Conservation (phyloP, 2,888 invertebrate genomes). For the Halocaridina rubra region DNA sequence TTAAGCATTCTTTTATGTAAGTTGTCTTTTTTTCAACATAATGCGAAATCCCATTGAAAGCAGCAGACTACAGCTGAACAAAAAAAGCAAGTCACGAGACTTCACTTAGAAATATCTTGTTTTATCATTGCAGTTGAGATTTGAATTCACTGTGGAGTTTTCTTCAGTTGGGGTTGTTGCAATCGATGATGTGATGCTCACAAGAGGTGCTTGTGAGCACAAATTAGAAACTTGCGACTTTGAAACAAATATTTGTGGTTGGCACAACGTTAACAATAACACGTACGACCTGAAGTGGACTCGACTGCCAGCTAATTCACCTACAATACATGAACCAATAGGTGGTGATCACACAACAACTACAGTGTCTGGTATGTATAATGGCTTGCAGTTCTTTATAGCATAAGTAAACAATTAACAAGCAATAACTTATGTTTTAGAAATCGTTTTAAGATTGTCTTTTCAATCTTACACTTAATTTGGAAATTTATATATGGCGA, state of each 20-base stretch:
- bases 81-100: too few species aligned
- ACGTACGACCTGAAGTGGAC: slow-evolving; percentile 15
- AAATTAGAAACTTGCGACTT: slow-evolving; percentile 16
- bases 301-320: neutral
- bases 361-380: neutral
- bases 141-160: neutral
- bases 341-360: slow-evolving; percentile 11
- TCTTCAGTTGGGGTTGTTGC: slow-evolving; percentile 12
- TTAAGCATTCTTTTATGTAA: too few species aligned
- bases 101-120: too few species aligned
- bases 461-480: too few species aligned
- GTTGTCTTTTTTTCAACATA: too few species aligned
- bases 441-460: too few species aligned
- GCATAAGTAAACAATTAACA: too few species aligned
- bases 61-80: too few species aligned
- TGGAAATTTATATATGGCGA: too few species aligned
- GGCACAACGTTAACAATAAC: slow-evolving; percentile 1
- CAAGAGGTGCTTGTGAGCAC: slow-evolving; percentile 1
- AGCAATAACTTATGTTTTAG: too few species aligned
- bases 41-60: too few species aligned
- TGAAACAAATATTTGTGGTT: slow-evolving; percentile 23
- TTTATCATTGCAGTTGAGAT: slow-evolving; percentile 6
- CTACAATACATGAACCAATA: neutral
- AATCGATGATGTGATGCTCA: slow-evolving; percentile 7
- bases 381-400: too few species aligned